Evolutionary conservation across 2,113 vertebrate species (phyloP).

Genomic region (Microtus montanus): DNA sequence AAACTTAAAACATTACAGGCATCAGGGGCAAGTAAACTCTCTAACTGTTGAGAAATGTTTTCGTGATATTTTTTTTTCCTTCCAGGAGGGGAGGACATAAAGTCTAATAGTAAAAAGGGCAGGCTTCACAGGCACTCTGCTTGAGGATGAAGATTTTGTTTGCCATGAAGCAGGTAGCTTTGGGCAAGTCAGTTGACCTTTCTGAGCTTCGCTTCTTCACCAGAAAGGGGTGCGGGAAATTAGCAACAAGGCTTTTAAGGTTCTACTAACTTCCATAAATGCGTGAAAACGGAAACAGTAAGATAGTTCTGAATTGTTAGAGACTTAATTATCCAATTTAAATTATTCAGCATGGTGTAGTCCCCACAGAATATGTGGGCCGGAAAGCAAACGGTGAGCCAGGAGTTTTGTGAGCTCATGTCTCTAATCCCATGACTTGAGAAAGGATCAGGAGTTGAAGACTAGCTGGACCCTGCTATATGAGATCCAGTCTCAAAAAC

Average conservation of each 20-base stretch:
- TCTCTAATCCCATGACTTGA: not conserved
- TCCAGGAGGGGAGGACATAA: constrained; percentile 14
- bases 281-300: constrained; percentile 16
- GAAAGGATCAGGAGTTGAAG: not conserved
- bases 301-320: constrained; percentile 11
- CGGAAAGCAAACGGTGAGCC: constrained; percentile 20
- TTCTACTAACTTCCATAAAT: constrained; percentile 52
- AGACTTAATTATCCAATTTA: constrained; percentile 23
- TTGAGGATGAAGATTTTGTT: constrained; percentile 36
- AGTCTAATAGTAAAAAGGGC: not conserved
- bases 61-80: constrained; percentile 48
- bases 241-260: not conserved
- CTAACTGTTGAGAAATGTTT: not conserved
- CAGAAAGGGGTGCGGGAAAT: constrained; percentile 18
- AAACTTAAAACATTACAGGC: constrained; percentile 1
- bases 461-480: not conserved
- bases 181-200: constrained; percentile 28
- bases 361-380: not conserved
- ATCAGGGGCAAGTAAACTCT: not conserved
- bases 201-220: constrained; percentile 43
- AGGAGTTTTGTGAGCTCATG: not conserved
- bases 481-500: not conserved
- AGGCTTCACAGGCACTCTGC: constrained; percentile 22
- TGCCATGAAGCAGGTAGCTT: constrained; percentile 13
- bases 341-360: constrained; percentile 24